Evolutionary conservation across 2,797 vertebrate species (phyloP).

Genomic region (Chiloscyllium punctatum): DNA sequence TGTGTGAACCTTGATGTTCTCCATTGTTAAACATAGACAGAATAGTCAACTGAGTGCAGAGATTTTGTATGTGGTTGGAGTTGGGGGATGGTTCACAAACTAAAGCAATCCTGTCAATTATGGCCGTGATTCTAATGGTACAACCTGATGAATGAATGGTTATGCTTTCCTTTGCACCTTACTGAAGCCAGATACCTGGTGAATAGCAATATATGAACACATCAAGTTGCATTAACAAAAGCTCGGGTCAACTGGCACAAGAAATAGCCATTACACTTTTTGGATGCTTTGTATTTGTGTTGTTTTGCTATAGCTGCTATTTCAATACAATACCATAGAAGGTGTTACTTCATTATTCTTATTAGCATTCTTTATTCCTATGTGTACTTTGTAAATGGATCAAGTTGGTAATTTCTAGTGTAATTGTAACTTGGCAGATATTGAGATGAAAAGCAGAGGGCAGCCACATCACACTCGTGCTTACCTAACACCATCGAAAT

Average conservation of each 20-base stretch:
- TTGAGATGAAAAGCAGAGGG: constrained; percentile 66
- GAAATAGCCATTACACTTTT: neutral
- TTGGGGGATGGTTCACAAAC: neutral
- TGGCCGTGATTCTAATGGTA: neutral
- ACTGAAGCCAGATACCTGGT: neutral
- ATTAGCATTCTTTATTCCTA: constrained; percentile 56
- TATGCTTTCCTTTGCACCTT: neutral
- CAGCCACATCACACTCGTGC: constrained; percentile 59
- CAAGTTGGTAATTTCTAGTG: constrained; percentile 57
- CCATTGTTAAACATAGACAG: neutral
- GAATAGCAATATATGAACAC: neutral
- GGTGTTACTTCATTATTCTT: constrained; percentile 56
- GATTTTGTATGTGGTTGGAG: neutral
- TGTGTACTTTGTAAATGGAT: constrained; percentile 60
- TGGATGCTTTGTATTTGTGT: neutral
- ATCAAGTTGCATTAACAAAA: neutral
- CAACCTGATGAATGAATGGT: neutral
- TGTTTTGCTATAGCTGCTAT: neutral
- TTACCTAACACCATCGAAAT: constrained; percentile 56
- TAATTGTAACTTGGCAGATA: constrained; percentile 63
- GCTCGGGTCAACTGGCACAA: neutral
- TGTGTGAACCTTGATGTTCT: neutral
- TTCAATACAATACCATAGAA: constrained; percentile 40
- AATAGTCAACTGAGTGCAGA: neutral
- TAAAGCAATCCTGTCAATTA: neutral